These are phyloP conservation scores for Spizaetus ornatus DNA, from an alignment of 2,113 vertebrate genomes.

Conservation along the genomic window DNA sequence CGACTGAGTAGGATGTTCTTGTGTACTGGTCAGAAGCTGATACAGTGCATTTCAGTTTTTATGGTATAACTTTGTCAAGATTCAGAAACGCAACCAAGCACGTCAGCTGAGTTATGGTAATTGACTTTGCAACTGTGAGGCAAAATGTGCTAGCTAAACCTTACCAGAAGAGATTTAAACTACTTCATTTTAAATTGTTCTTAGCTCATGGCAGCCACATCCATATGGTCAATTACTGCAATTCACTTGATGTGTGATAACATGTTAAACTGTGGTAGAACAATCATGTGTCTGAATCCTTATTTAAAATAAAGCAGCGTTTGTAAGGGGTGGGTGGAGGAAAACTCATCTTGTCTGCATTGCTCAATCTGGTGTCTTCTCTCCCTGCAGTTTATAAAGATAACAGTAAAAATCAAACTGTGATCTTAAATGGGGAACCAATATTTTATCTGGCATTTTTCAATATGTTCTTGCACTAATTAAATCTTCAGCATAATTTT, in stretches of 20 bases:
- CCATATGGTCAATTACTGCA: not conserved
- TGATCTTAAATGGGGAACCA: conserved; percentile 1
- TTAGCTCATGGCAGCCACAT: not conserved
- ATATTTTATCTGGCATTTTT: conserved; percentile 21
- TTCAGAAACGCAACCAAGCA: not conserved
- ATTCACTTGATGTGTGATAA: conserved; percentile 11
- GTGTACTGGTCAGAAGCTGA: conserved; percentile 3
- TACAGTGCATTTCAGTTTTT: conserved; percentile 34
- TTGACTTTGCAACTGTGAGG: not conserved
- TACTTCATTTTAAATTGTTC: not conserved
- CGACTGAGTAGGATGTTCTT: not conserved
- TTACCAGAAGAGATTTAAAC: not conserved
- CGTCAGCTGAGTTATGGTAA: not conserved
- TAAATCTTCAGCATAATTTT: not conserved
- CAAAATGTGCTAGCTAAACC: not conserved
- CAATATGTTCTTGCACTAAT: conserved; percentile 7
- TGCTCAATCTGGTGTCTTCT: conserved; percentile 41
- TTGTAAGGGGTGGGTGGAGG: not conserved
- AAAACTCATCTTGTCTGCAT: not conserved
- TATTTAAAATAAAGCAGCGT: not conserved
- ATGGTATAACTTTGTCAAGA: not conserved
- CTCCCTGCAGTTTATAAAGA: conserved; percentile 15
- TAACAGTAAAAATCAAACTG: conserved; percentile 18
- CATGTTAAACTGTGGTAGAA: conserved; percentile 3
- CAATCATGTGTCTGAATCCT: conserved; percentile 40